Base-by-base conservation (phyloP, 35 echinoderm and acorn worm species). In the Apostichopus californicus region DNA sequence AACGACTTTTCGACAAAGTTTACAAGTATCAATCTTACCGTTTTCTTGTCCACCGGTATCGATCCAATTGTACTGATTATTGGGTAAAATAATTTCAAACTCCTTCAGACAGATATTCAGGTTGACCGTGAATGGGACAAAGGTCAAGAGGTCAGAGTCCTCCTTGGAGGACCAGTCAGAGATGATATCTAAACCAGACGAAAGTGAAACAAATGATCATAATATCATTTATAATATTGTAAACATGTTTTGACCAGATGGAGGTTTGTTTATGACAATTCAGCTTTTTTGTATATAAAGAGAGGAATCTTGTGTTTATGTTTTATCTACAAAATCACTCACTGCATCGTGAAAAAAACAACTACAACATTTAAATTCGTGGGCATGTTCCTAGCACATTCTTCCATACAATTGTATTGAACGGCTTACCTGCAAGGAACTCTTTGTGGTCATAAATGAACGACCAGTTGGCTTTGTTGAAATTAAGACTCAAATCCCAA, bases 41-140 rank as follows among this genome's bases (percentile, higher is more conserved):
- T 98, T 98, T 78, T 98, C 79, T 26, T 93, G 91, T 88, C 55
- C 34, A 23, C 54, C 58, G 9, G 65, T 77, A 23, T 98, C 97
- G 6, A 98, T 92, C 97, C 97, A 98, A 55, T 98, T 98, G 83
- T 96, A 96, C 73, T 94, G 90, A 71, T 98, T 98, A 91, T 81
- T 86, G 3, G 95, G 95, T 58, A 98, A 88, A 70, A 94, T 73
- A 6, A 98, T 86, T 61, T 96, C 97, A 94, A 98, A 98, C 59
- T 98, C 88, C 28, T 93, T 88, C 5, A 96, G 75, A 66, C 68
- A 80, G 66, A 94, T 94, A 89, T 98, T 98, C 34, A 94, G 46
- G 55, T 93, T 91, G 53, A 96, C 77, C 18, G 97, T 94, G 93
- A 94, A 98, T 6, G 97, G 97, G 3, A 96, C 82, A 92, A 98